Conservation (phyloP, 2,113 vertebrate genomes). For the Mystacornis crossleyi region DNA sequence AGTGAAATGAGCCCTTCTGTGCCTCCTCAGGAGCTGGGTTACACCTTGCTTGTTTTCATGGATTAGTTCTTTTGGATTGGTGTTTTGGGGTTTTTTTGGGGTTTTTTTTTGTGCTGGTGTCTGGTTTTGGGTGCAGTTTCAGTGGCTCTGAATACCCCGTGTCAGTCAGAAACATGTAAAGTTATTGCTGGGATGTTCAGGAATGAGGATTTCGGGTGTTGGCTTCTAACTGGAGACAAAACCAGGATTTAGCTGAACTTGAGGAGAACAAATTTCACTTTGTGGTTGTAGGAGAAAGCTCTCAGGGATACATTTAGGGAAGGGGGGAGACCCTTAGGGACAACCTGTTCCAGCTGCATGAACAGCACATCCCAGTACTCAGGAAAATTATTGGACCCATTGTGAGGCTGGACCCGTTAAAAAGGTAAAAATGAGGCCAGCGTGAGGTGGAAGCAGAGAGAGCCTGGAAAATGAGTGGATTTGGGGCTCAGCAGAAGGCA, state of each 20-base stretch:
- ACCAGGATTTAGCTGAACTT: neutral
- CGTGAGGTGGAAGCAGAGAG: neutral
- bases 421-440: neutral
- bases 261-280: neutral
- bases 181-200: neutral
- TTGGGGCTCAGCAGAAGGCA: neutral
- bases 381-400: accelerated
- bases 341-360: neutral
- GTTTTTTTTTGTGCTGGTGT: neutral
- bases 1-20: neutral
- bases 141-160: neutral
- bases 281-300: neutral
- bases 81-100: too few species aligned
- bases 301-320: neutral
- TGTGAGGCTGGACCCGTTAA: neutral
- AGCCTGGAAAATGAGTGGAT: neutral
- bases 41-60: neutral
- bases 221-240: neutral
- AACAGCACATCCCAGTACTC: neutral
- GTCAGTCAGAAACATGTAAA: accelerated
- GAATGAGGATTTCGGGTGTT: neutral
- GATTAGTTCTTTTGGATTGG: neutral
- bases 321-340: neutral
- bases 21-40: neutral
- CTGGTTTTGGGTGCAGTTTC: neutral